A percentile compares a stretch with the other conserved stretches of the same genome.
These are phyloP conservation scores for Junonia oenone DNA, from an alignment of 2,888 invertebrate species.

Conservation along the genomic window DNA sequence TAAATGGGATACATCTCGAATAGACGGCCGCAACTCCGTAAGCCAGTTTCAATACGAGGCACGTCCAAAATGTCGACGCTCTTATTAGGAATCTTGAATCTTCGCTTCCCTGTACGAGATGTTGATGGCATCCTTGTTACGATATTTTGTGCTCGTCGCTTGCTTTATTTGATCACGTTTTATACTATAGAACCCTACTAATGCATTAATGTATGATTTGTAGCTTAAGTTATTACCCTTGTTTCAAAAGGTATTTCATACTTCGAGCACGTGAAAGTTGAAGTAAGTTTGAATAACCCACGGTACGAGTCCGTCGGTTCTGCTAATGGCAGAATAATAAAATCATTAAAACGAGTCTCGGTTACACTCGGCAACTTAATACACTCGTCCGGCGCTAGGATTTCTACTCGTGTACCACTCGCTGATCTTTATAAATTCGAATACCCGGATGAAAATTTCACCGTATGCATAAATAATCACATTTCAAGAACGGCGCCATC, in stretches of 20 bases:
- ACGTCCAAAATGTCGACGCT: constrained; percentile 24
- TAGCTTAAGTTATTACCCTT: neutral
- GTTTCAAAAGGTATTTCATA: neutral
- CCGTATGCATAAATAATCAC: constrained; percentile 19
- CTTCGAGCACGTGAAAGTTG: neutral
- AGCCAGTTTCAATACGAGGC: constrained; percentile 33
- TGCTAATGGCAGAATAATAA: constrained; percentile 1
- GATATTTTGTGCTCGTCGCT: neutral
- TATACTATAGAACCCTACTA: neutral
- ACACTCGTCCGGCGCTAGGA: neutral
- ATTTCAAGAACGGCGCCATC: constrained; percentile 15
- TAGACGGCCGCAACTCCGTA: constrained; percentile 22
- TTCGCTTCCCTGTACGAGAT: constrained; percentile 7
- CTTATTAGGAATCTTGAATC: constrained; percentile 14
- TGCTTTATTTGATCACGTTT: neutral
- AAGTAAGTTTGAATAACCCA: neutral
- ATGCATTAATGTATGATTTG: neutral
- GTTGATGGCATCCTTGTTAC: neutral
- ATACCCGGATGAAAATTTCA: constrained; percentile 10
- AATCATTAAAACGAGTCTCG: neutral
- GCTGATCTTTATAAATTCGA: constrained; percentile 5
- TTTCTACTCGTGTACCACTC: neutral
- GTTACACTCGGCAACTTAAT: neutral
- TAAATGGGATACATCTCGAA: constrained; percentile 45
- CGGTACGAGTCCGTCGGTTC: neutral